Percentiles rank a stretch among this genome's conserved stretches.
Conservation (phyloP, 2,797 vertebrate genomes). For the Coluber constrictor region DNA sequence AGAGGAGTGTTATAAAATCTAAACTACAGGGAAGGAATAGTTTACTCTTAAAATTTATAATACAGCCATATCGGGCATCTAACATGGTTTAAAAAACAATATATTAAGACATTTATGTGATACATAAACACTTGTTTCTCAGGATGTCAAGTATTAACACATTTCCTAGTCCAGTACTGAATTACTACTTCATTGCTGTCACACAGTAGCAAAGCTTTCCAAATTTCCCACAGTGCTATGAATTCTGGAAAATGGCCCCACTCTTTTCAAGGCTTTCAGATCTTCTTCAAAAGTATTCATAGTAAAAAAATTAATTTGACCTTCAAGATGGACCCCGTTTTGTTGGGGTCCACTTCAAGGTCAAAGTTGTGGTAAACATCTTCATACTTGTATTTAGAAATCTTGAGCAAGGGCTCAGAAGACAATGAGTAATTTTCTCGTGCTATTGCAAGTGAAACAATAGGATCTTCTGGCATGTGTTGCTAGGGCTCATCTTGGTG, state of each 20-base stretch:
- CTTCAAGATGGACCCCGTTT: background rate
- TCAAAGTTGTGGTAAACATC: background rate
- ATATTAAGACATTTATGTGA: constrained; percentile 22
- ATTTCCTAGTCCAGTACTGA: constrained; percentile 3
- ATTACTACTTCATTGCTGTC: background rate
- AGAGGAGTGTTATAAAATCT: constrained; percentile 64
- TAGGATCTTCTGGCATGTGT: background rate
- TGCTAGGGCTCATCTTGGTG: background rate
- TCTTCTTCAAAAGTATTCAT: background rate
- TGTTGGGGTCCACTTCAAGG: background rate
- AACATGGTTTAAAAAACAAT: constrained; percentile 33
- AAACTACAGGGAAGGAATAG: constrained; percentile 64
- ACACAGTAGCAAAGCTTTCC: background rate
- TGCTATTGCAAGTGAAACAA: background rate
- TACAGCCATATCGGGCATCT: constrained; percentile 59
- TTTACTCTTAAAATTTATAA: constrained; percentile 62
- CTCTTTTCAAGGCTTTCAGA: background rate
- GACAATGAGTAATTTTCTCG: background rate
- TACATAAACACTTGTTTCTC: constrained; percentile 25
- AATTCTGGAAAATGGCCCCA: background rate
- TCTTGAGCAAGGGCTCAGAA: background rate
- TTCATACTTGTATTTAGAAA: background rate
- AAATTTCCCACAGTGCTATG: background rate
- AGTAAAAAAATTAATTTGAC: background rate
- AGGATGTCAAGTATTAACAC: background rate